These are phyloP conservation scores for Pandemis cinnamomeana DNA, from an alignment of 2,888 invertebrate genomes.

Conservation along the genomic window DNA sequence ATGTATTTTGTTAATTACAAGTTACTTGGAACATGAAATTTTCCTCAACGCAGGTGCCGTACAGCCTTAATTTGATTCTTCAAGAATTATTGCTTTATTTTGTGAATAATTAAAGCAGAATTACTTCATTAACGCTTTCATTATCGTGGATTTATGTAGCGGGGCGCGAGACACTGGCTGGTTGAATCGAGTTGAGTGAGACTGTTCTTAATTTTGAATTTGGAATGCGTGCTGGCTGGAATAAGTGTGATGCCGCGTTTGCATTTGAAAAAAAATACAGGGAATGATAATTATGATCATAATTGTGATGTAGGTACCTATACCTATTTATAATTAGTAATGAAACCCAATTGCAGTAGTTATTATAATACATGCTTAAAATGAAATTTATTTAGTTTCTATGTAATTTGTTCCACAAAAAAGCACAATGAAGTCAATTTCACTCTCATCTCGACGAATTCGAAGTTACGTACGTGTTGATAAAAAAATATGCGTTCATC, in stretches of 20 bases:
- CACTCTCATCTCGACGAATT: background rate
- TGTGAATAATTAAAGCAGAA: constrained; percentile 43
- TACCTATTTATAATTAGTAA: no score
- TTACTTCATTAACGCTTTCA: constrained; percentile 37
- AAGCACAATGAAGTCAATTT: background rate
- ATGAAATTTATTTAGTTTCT: no score
- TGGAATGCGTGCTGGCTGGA: constrained; percentile 14
- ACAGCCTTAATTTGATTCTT: constrained; percentile 59
- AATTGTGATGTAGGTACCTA: no score
- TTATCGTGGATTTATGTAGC: constrained; percentile 32
- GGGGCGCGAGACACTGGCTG: constrained; percentile 23
- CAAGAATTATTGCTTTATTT: constrained; percentile 66
- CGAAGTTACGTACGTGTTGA: no score
- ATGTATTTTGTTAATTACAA: constrained; percentile 84
- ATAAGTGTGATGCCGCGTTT: background rate
- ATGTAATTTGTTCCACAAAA: background rate
- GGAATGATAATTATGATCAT: no score
- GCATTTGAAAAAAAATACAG: background rate
- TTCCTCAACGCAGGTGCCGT: constrained; percentile 71
- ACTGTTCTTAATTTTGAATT: constrained; percentile 30
- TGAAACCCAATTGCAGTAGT: no score
- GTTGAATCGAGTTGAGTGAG: constrained; percentile 1
- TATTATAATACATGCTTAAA: no score
- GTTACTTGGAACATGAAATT: constrained; percentile 79
- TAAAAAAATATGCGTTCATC: no score